A percentile compares a stretch with the other conserved stretches of the same genome.
Conservation (phyloP, 92 coral and sea anemone genomes). For the Umimayanthus chanpuru region DNA sequence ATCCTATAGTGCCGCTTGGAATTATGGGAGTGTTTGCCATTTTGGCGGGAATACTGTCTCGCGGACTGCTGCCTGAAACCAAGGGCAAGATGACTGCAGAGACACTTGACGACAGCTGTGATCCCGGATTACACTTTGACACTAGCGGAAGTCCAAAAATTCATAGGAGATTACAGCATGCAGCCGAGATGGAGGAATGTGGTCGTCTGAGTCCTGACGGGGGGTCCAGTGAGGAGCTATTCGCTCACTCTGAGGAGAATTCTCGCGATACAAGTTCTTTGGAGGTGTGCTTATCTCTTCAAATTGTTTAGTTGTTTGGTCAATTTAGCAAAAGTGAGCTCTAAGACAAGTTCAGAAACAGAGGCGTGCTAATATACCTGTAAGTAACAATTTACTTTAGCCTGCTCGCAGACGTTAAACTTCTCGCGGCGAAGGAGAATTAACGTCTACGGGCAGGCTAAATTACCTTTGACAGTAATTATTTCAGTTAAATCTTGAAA, state of each 20-base stretch:
- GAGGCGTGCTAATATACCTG: too few relatives aligned
- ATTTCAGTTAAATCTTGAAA: too few relatives aligned
- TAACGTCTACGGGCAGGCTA: too few relatives aligned
- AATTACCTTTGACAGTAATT: too few relatives aligned
- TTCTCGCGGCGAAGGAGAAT: too few relatives aligned
- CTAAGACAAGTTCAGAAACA: slow-evolving; percentile 18
- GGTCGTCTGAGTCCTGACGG: background rate
- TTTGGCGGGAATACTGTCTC: slow-evolving; percentile 60
- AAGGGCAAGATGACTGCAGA: slow-evolving; percentile 61
- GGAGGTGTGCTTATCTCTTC: background rate
- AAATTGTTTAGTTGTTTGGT: background rate
- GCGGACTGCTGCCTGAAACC: slow-evolving; percentile 72
- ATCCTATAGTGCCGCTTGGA: slow-evolving; percentile 76
- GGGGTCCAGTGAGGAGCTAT: background rate
- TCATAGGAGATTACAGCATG: background rate
- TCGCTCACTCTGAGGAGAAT: background rate
- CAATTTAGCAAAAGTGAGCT: slow-evolving; percentile 49
- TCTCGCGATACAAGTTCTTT: background rate
- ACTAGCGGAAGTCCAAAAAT: slow-evolving; percentile 24
- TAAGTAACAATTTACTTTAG: too few relatives aligned
- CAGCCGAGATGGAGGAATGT: slow-evolving; percentile 8
- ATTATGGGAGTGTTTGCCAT: slow-evolving; percentile 67
- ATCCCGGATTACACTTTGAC: background rate
- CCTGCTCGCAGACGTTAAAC: too few relatives aligned
- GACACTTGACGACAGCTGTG: slow-evolving; percentile 10